Conservation (phyloP, 2,888 invertebrate species). For the Cheilosia vernalis region DNA sequence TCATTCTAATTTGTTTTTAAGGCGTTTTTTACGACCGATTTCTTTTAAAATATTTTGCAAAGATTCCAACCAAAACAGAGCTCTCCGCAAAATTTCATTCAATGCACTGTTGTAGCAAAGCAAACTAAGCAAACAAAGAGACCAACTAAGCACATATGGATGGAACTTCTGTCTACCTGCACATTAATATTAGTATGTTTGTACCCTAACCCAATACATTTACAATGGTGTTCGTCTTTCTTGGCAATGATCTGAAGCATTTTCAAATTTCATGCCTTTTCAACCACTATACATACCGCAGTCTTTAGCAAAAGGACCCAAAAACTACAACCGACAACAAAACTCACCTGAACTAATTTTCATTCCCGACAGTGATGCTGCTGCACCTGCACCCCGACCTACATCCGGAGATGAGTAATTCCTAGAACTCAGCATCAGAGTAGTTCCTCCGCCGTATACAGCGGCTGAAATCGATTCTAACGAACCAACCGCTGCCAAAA, state of each 20-base stretch:
- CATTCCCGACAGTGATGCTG: constrained; percentile 52
- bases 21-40: constrained; percentile 50
- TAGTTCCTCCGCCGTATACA: constrained; percentile 56
- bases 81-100: constrained; percentile 12
- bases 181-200: neutral
- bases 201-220: constrained; percentile 25
- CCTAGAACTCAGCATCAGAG: constrained; percentile 71
- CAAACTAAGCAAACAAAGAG: constrained; percentile 26
- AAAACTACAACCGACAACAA: neutral
- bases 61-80: constrained; percentile 4
- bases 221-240: constrained; percentile 14
- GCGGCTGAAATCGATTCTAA: constrained; percentile 62
- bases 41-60: constrained; percentile 22
- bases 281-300: constrained; percentile 19
- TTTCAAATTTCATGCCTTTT: constrained; percentile 34
- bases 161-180: constrained; percentile 32
- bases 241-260: neutral
- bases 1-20: constrained; percentile 47
- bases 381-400: constrained; percentile 66
- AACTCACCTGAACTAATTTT: constrained; percentile 73
- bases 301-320: constrained; percentile 1
- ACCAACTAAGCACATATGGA: neutral
- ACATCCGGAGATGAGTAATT: constrained; percentile 62
- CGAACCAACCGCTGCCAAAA: constrained; percentile 53
- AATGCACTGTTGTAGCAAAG: neutral